Base-by-base conservation (phyloP, 2,888 invertebrate species). In the Troides helena region DNA sequence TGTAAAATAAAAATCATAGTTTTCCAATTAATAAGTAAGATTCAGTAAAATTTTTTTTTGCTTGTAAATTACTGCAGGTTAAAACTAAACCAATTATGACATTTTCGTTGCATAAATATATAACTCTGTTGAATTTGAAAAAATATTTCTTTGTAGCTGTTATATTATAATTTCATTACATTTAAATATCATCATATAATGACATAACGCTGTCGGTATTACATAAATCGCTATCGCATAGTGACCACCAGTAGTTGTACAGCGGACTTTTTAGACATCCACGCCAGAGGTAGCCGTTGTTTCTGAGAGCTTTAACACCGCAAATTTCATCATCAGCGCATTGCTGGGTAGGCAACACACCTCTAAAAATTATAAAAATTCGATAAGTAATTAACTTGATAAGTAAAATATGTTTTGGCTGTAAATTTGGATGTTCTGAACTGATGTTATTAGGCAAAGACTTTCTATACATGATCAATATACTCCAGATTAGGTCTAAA, bases 211-310 rank as follows among this genome's bases (percentile, higher is more conserved):
- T 64, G 62, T 89, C 88, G 65, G 81, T 78, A 70, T 90, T 90
- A 72, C 90, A 90, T 0, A 86, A 76, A 71, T 89, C 86, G 12
- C 70, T 74, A 36, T 87, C 82, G 58, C 90, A 90, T 0, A 88
- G 71, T 14, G 75, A 72, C 82, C 83, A 86, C 84, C 87, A 90
- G 72, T 89, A 86, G 74, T 91, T 90, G 72, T 85, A 91, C 2
- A 85, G 77, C 1, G 90, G 90, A 14, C 70, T 70, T 62, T 78
- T 78, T 5, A 87, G 63, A 71, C 90, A 91, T 7, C 90, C 90
- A 14, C 90, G 82, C 89, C 90, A 90, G 53, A 90, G 74, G 62
- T 88, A 90, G 1, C 87, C 88, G 25, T 83, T 74, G 18, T 78
- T 81, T 74, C 78, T 80, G 0, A 86, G 77, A 5, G 84, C 81